Percentiles rank a stretch among this genome's conserved stretches.
phyloP scores from a whole-genome alignment of 2,888 invertebrate genomes.

The Falcaria lacertinaria region DNA sequence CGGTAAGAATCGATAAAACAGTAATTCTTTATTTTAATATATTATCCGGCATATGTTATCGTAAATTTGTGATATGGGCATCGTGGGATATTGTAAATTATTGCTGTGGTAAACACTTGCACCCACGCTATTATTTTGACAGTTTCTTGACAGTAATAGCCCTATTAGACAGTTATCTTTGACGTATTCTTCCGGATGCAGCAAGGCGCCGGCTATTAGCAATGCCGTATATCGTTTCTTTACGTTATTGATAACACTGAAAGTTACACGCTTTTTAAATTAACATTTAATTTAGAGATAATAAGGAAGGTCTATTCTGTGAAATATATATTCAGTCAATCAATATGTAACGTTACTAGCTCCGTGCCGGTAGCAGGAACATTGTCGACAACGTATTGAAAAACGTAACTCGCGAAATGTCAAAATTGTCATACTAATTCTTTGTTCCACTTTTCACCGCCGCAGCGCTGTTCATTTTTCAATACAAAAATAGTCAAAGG shows the following conservation, averaged over 20 bases:
- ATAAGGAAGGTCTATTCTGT: no score
- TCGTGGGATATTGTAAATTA: neutral
- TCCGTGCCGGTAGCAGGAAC: no score
- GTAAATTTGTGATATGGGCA: conserved; percentile 8
- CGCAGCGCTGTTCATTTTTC: no score
- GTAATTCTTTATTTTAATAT: conserved; percentile 35
- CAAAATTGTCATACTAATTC: no score
- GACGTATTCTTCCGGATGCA: neutral
- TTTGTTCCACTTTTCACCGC: no score
- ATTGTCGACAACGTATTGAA: no score
- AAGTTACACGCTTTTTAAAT: neutral
- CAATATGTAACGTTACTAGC: no score
- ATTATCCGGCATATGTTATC: conserved; percentile 2
- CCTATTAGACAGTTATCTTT: neutral
- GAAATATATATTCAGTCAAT: no score
- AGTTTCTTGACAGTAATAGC: neutral
- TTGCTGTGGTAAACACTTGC: neutral
- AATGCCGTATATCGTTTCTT: neutral
- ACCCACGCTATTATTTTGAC: neutral
- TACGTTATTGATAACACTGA: neutral
- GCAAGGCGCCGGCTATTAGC: neutral
- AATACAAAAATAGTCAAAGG: no score
- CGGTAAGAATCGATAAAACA: conserved; percentile 36
- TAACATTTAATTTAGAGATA: no score
- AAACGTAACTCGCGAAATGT: no score